Percentiles rank a stretch among this genome's conserved stretches.
These are phyloP conservation scores for Etheostoma perlongum DNA, from an alignment of 2,797 vertebrate genomes.

Conservation along the genomic window DNA sequence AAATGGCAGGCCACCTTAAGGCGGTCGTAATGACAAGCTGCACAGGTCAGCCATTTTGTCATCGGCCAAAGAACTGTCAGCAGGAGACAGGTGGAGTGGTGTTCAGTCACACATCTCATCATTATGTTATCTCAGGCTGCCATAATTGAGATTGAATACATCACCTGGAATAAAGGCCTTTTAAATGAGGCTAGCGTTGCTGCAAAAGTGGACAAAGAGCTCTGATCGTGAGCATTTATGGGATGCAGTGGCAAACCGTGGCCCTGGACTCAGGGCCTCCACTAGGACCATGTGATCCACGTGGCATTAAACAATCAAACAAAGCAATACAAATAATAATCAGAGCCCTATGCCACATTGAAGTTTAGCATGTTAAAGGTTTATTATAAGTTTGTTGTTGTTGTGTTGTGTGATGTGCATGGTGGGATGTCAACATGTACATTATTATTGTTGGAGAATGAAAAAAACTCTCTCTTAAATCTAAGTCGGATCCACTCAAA, in stretches of 20 bases:
- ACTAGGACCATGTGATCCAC: too few relatives aligned
- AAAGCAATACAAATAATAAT: too few relatives aligned
- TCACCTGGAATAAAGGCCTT: conserved; percentile 40
- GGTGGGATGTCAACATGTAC: background rate
- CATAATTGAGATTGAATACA: conserved; percentile 47
- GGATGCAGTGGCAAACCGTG: too few relatives aligned
- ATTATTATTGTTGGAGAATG: background rate
- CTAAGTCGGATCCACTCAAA: background rate
- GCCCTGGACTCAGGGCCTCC: too few relatives aligned
- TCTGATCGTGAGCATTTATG: background rate
- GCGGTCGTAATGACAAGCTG: conserved; percentile 65
- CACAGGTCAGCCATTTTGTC: conserved; percentile 77
- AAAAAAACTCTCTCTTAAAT: background rate
- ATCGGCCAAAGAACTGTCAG: conserved; percentile 60
- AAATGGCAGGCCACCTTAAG: conserved; percentile 63
- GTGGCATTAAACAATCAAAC: too few relatives aligned
- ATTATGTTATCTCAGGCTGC: conserved; percentile 55
- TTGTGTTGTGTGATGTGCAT: too few relatives aligned
- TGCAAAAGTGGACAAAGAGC: background rate
- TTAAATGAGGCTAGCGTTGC: background rate
- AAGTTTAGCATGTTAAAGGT: too few relatives aligned
- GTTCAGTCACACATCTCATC: conserved; percentile 48
- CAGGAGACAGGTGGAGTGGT: conserved; percentile 28
- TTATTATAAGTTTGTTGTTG: too few relatives aligned
- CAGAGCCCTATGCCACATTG: too few relatives aligned